phyloP scores from a whole-genome alignment of 1,140 invertebrate genomes.

The Heliconius himera region DNA sequence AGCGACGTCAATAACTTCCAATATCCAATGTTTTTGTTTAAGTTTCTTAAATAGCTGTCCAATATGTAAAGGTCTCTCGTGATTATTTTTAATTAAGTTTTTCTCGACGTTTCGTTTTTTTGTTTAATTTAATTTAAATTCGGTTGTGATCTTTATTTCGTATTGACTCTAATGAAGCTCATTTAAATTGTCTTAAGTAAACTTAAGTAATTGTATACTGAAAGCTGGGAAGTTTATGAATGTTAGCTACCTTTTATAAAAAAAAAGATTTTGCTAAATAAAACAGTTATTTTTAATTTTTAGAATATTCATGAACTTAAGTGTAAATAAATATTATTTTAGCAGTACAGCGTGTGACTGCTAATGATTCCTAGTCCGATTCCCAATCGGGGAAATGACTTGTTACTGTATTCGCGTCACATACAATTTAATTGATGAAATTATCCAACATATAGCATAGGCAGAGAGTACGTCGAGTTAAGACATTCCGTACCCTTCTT shows the following conservation, averaged over 20 bases:
- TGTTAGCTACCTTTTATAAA: neutral
- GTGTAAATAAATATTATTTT: too few species aligned
- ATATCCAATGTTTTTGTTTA: conserved; percentile 2
- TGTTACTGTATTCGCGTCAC: too few species aligned
- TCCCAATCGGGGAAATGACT: too few species aligned
- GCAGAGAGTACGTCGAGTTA: too few species aligned
- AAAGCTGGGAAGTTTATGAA: neutral
- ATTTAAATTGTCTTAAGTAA: neutral
- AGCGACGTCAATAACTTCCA: neutral
- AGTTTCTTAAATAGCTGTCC: neutral
- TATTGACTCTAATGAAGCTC: neutral
- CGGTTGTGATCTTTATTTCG: neutral
- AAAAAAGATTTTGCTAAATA: neutral
- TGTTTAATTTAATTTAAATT: neutral
- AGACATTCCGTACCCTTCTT: too few species aligned
- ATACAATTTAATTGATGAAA: too few species aligned
- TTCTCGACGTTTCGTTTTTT: neutral
- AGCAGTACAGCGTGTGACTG: too few species aligned
- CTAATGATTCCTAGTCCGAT: too few species aligned
- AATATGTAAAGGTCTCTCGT: neutral
- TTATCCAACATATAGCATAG: too few species aligned
- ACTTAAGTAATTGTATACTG: neutral
- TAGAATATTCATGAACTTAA: too few species aligned
- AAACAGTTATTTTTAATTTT: too few species aligned
- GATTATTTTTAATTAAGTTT: conserved; percentile 11